Conservation (phyloP, 2,113 vertebrate species). For the Menura novaehollandiae region DNA sequence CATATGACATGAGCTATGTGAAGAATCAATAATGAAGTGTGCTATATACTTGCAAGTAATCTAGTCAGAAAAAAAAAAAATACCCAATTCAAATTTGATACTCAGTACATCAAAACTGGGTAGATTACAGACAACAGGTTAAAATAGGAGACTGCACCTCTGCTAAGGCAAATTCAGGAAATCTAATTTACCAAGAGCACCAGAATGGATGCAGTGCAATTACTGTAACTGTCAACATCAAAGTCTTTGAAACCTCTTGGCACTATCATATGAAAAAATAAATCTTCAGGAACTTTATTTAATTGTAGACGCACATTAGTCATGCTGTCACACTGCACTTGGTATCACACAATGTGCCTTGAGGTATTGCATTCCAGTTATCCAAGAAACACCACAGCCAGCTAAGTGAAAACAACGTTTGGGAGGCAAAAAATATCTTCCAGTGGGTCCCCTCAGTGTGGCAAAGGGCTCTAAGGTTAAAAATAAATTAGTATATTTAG, state of each 20-base stretch:
- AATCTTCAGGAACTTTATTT: constrained; percentile 25
- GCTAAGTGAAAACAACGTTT: background rate
- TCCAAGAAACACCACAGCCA: background rate
- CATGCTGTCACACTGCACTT: background rate
- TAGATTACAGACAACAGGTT: background rate
- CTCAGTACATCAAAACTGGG: background rate
- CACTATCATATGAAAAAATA: background rate
- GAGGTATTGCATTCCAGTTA: background rate
- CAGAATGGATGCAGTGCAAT: background rate
- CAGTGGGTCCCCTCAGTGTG: background rate
- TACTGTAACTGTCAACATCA: background rate
- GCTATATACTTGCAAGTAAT: background rate
- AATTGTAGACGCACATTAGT: background rate
- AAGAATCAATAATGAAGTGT: background rate
- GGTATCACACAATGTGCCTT: background rate
- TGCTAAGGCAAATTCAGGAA: background rate
- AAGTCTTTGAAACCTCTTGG: background rate
- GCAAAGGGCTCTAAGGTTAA: background rate
- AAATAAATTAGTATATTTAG: background rate
- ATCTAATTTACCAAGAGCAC: constrained; percentile 33
- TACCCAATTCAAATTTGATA: background rate
- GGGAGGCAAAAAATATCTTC: background rate
- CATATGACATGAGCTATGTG: background rate
- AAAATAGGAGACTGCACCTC: background rate
- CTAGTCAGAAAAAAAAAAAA: background rate